Evolutionary conservation across 2,797 vertebrate species (phyloP), one percentile per base, ranked within the genome.

Genomic region (Threskiornis aethiopicus): DNA sequence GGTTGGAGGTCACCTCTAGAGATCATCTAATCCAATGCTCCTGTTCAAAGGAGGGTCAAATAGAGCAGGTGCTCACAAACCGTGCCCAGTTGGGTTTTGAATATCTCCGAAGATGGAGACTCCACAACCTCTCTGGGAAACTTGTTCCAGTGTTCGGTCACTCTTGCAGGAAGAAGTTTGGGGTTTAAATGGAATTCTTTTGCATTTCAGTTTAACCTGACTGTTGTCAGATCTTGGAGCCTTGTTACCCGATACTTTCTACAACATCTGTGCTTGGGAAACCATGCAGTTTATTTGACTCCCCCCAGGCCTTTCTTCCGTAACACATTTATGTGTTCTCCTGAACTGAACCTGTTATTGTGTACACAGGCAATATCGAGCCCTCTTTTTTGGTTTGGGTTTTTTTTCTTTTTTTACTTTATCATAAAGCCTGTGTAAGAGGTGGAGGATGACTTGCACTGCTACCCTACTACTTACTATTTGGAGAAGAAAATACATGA

Each of bases 291-390:
- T 79, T 61, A 31, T 87, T 77, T 62, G 14, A 33, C 16, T 83
- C 17, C 51, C 51, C 13, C 5, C 28, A 76, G 13, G 11, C 28
- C 17, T 65, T 69, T 54, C 21, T 88, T 89, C 29, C 10, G 2
- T 59, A 72, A 31, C 59, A 31, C 11, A 6, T 80, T 65, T 37
- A 24, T 54, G 21, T n/a, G 9, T 76, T 91, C 37, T 62, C 10
- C 65, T 58, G 55, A 76, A 24, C 11, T 25, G 52, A 75, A 14
- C 33, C 39, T 49, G 5, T 49, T 64, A 10, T 6, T 91, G 31
- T 0, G 0, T 44, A 24, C 25, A 13, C 10, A n/a, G 37, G 67
- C 88, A 87, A 70, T 59, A 47, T 4, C 33, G 82, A 62, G 21
- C 59, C 55, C 29, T 80, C 31, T 54, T 58, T 55, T 67, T 44